Conservation (phyloP, 2,888 invertebrate species). For the Colostygia pectinataria region DNA sequence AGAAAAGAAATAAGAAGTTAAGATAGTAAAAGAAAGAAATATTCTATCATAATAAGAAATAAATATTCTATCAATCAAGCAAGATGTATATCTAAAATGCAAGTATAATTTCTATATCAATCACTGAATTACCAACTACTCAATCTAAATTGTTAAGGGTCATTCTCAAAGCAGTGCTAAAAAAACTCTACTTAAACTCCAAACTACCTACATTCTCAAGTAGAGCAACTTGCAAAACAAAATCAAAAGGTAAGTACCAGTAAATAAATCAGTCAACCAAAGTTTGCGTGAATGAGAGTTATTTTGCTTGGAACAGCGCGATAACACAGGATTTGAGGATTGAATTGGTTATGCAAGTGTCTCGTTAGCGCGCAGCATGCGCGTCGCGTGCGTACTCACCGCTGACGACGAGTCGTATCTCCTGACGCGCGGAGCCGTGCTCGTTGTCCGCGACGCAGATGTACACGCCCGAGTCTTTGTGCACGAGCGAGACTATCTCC, state of each 20-base stretch:
- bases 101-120: not conserved
- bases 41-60: conserved; percentile 11
- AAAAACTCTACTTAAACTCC: not conserved
- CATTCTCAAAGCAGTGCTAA: conserved; percentile 7
- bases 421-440: conserved; percentile 86
- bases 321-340: too few species aligned
- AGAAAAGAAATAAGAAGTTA: conserved; percentile 10
- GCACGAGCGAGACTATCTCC: conserved; percentile 91
- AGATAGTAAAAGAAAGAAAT: conserved; percentile 3
- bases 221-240: not conserved
- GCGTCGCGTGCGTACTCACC: conserved; percentile 82
- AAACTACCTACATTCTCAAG: conserved; percentile 1
- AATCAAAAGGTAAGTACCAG: too few species aligned
- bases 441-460: conserved; percentile 93
- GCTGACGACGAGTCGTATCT: conserved; percentile 87
- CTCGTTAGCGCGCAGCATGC: too few species aligned
- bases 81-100: too few species aligned
- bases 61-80: too few species aligned
- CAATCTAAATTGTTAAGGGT: not conserved
- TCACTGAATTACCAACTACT: conserved; percentile 1
- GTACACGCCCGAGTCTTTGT: conserved; percentile 92
- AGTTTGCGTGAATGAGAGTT: too few species aligned
- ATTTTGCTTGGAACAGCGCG: too few species aligned
- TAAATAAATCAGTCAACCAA: too few species aligned
- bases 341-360: too few species aligned